Conservation (phyloP, 2,113 vertebrate genomes). For the Azemiops feae region DNA sequence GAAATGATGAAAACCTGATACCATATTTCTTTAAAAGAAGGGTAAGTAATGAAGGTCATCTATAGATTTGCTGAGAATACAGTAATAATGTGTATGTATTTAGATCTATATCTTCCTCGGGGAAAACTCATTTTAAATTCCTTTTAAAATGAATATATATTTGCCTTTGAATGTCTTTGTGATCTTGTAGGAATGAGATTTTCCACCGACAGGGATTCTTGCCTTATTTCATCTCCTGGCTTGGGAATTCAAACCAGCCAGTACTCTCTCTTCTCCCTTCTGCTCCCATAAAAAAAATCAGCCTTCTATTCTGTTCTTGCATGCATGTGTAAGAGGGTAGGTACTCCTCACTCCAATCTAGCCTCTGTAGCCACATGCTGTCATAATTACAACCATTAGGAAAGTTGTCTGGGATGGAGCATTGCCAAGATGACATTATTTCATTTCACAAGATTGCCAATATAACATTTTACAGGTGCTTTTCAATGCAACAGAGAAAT, state of each 20-base stretch:
- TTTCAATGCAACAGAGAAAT: background rate
- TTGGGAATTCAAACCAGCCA: background rate
- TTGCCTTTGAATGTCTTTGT: background rate
- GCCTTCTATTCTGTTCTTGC: background rate
- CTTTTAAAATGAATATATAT: background rate
- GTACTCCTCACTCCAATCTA: background rate
- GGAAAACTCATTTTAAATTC: background rate
- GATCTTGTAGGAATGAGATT: background rate
- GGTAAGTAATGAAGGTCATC: background rate
- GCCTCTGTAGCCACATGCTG: background rate
- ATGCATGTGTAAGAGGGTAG: background rate
- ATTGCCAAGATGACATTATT: background rate
- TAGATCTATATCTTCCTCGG: background rate
- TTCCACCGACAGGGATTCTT: background rate
- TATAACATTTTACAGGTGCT: background rate
- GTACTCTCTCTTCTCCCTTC: background rate
- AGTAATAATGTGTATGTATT: background rate
- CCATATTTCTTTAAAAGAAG: background rate
- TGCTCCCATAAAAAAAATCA: background rate
- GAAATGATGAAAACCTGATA: background rate
- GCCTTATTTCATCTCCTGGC: background rate
- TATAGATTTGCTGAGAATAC: background rate
- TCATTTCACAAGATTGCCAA: background rate
- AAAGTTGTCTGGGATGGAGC: background rate
- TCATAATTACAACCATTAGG: background rate